Evolutionary conservation across 2,113 vertebrate genomes (phyloP).

Genomic region (Conger conger): DNA sequence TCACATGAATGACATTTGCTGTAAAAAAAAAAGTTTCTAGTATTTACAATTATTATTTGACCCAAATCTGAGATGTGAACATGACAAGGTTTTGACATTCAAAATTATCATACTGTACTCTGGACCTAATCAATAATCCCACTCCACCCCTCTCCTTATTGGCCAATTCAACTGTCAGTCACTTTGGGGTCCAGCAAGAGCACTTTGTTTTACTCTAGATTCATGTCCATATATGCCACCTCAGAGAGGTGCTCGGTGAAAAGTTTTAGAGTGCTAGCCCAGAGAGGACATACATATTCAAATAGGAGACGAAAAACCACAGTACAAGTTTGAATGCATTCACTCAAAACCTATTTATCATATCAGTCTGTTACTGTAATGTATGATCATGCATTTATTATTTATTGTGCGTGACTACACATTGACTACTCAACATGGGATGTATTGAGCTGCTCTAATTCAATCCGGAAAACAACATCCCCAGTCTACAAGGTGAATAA

Average conservation of each 20-base stretch:
- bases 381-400: not conserved
- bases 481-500: not conserved
- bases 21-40: too few relatives aligned
- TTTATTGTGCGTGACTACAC: not conserved
- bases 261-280: not conserved
- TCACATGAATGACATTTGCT: too few relatives aligned
- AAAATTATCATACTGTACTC: conserved; percentile 3
- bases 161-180: not conserved
- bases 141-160: not conserved
- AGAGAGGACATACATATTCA: not conserved
- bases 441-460: not conserved
- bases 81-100: not conserved
- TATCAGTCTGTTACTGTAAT: not conserved
- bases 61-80: not conserved
- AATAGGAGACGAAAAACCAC: not conserved
- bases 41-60: too few relatives aligned
- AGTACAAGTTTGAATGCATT: not conserved
- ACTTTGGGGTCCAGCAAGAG: not conserved
- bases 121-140: conserved; percentile 38
- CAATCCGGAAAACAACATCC: not conserved
- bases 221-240: not conserved
- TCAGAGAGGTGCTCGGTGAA: not conserved
- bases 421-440: not conserved
- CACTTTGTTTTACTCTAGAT: not conserved
- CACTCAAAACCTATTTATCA: not conserved